Evolutionary conservation across 2,888 invertebrate genomes (phyloP).

Genomic region (Electrophaes corylata): DNA sequence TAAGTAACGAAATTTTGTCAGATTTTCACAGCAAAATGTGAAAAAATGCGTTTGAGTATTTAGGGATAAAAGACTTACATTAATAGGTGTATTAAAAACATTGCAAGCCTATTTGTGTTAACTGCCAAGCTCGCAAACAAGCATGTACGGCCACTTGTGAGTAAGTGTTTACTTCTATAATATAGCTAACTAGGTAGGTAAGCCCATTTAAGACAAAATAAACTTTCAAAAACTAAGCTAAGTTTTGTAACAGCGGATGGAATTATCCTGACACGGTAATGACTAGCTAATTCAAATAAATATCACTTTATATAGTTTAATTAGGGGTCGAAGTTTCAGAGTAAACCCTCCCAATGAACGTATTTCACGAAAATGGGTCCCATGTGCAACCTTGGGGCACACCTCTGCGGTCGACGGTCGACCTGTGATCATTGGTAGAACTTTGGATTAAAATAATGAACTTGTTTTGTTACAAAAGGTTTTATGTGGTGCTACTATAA

Average conservation of each 20-base stretch:
- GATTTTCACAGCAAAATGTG: no score
- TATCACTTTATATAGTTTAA: conserved; percentile 63
- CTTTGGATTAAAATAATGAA: conserved; percentile 16
- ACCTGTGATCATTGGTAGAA: conserved; percentile 41
- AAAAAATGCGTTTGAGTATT: no score
- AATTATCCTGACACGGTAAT: conserved; percentile 33
- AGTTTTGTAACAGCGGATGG: conserved; percentile 3
- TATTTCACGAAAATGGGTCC: conserved; percentile 60
- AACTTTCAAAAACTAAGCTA: conserved; percentile 4
- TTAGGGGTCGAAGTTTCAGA: conserved; percentile 52
- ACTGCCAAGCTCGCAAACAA: no score
- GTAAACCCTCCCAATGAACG: conserved; percentile 39
- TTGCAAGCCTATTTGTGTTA: no score
- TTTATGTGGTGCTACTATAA: no score
- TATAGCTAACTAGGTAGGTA: no score
- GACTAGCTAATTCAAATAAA: conserved; percentile 53
- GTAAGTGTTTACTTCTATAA: no score
- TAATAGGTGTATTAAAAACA: no score
- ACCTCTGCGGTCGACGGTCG: conserved; percentile 40
- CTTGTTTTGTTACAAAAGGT: not conserved
- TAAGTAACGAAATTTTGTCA: no score
- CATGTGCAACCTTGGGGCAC: conserved; percentile 44
- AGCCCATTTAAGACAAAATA: not conserved
- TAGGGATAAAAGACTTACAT: no score
- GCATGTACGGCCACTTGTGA: no score